Base-by-base conservation (phyloP, 2,888 invertebrate genomes). In the Pristionchus maxplancki region DNA sequence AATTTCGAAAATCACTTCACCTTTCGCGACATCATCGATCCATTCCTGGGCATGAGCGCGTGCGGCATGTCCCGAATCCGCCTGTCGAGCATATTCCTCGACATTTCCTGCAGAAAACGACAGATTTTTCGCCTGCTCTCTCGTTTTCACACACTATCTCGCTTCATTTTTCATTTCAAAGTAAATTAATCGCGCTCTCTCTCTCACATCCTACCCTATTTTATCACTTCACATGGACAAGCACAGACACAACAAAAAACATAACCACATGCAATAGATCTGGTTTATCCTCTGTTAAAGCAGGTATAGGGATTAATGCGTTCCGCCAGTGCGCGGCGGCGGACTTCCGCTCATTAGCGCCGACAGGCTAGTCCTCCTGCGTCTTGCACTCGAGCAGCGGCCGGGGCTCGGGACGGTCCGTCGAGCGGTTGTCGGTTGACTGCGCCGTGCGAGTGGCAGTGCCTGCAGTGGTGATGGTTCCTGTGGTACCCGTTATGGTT, bases 1-100 rank as follows among this genome's bases (percentile, higher is more conserved):
- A 44, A 44, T 9, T 9, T 44, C 11, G 11, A 44, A 44, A 44
- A 44, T 9, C 6, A 44, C 6, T 44, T 24, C 1, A 78, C 78
- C 44, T 78, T 78, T 78, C 44, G 44, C 28, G 78, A 78, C 78
- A 48, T 44, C 13, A 48, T n/a, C 3, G 78, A 40, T 40, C 78
- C 78, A 20, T 78, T 78, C 24, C n/a, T 24, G 44, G 78, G 78
- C 78, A 78, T 78, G 1, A 78, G 78, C 13, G 78, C 78, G 44
- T 78, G 78, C 15, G 78, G 78, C 78, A 78, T 78, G 44, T 78
- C 78, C n/a, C 78, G 44, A 44, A 78, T 78, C 78, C 78, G 31
- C 44, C 78, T 44, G n/a, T 78, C 78, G n/a, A 78, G 44, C 78
- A 78, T 78, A 48, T 78, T 78, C 13, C 78, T 44, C 4, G 78